A percentile compares a stretch with the other conserved stretches of the same genome.
These are phyloP conservation scores for Phyllotis vaccarum DNA, from an alignment of 2,797 vertebrate species.

Conservation along the genomic window DNA sequence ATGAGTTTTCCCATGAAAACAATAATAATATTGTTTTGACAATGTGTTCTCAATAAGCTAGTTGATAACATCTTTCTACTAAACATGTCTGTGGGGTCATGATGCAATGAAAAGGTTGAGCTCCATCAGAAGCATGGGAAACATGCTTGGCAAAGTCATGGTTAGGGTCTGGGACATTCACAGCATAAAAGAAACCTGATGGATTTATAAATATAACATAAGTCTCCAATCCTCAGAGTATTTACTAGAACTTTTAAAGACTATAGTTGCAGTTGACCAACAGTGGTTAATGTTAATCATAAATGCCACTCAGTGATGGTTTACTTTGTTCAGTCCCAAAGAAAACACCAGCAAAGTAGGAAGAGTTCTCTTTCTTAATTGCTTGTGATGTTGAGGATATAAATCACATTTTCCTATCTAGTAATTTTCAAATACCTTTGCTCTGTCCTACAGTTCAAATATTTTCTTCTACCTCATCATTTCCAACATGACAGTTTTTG, in stretches of 20 bases:
- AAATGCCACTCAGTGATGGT: not conserved
- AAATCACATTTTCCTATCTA: not conserved
- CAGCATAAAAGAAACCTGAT: not conserved
- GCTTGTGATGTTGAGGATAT: not conserved
- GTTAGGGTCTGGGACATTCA: not conserved
- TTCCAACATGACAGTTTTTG: not conserved
- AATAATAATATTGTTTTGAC: constrained; percentile 1
- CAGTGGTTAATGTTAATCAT: not conserved
- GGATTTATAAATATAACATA: not conserved
- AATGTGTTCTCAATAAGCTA: not conserved
- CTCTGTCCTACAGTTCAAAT: not conserved
- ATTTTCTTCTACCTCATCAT: not conserved
- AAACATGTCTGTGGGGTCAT: not conserved
- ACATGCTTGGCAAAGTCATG: not conserved
- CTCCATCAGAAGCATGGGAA: constrained; percentile 21
- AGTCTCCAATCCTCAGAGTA: not conserved
- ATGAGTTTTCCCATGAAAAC: constrained; percentile 63
- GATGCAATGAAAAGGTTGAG: constrained; percentile 42
- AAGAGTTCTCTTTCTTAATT: not conserved
- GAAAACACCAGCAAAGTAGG: not conserved
- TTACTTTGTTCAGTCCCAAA: not conserved
- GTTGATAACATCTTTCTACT: constrained; percentile 51
- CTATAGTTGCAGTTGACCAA: not conserved
- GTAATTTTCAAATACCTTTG: not conserved
- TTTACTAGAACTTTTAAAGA: not conserved